These are phyloP conservation scores for Xanthorhoe designata DNA, from an alignment of 2,888 invertebrate genomes.

Conservation along the genomic window DNA sequence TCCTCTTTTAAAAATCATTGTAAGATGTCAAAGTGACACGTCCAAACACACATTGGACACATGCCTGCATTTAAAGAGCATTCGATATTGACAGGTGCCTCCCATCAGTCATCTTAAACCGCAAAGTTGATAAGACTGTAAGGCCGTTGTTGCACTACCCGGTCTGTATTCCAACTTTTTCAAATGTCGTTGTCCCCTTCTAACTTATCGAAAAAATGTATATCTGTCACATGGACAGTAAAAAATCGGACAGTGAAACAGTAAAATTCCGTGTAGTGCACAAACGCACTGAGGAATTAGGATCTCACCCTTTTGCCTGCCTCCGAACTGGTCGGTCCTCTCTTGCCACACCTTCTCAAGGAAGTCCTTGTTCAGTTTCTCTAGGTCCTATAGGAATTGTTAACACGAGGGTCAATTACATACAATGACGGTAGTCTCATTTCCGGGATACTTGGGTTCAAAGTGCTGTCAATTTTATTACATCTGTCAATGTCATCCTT, in stretches of 20 bases:
- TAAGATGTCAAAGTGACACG: no score
- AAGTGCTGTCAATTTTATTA: constrained; percentile 42
- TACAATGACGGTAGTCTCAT: constrained; percentile 28
- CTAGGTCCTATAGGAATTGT: constrained; percentile 91
- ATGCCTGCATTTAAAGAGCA: no score
- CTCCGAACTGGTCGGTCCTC: constrained; percentile 94
- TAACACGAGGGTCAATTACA: constrained; percentile 74
- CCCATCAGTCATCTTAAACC: not conserved
- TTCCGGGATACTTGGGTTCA: constrained; percentile 24
- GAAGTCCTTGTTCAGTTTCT: constrained; percentile 92
- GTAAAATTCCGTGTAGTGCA: no score
- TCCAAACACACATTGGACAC: no score
- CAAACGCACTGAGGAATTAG: no score
- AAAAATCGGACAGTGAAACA: no score
- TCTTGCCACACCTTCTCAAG: constrained; percentile 95
- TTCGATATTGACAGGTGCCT: not conserved
- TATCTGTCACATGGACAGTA: no score
- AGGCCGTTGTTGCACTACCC: no score
- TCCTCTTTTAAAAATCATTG: no score
- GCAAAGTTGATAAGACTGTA: not conserved
- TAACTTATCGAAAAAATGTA: no score
- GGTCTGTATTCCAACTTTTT: no score
- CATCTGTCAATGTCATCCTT: not conserved
- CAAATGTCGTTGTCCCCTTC: no score
- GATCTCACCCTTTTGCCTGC: constrained; percentile 94